Percentiles rank a stretch among this genome's conserved stretches.
Conservation (phyloP, 92 coral and sea anemone species). For the Desmophyllum pertusum region DNA sequence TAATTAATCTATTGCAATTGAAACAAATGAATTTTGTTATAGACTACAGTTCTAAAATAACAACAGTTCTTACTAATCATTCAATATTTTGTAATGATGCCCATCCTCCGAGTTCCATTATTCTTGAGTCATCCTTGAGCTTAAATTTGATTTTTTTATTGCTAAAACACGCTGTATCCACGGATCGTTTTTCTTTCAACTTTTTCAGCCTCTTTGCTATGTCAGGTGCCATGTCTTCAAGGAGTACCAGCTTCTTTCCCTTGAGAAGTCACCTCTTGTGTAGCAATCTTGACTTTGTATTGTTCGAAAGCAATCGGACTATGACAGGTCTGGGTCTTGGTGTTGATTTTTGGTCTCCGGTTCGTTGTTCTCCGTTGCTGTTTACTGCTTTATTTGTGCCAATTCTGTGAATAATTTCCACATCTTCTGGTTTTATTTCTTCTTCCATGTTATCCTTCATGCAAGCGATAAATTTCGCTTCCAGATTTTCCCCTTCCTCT, state of each 20-base stretch:
- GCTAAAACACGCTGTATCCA: background rate
- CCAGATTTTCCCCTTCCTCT: too few species aligned
- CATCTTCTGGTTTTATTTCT: too few species aligned
- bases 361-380: background rate
- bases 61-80: too few species aligned
- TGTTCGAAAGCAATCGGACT: background rate
- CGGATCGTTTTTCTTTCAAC: too few species aligned
- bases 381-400: background rate
- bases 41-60: too few species aligned
- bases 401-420: background rate
- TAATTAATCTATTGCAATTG: too few species aligned
- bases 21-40: too few species aligned
- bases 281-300: background rate
- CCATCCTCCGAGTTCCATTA: too few species aligned
- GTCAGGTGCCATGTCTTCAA: background rate
- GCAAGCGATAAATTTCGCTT: too few species aligned
- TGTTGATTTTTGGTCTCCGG: background rate
- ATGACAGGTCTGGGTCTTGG: background rate
- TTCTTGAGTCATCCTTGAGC: too few species aligned
- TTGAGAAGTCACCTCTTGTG: background rate
- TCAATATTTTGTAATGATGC: too few species aligned
- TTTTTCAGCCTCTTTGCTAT: background rate
- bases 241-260: background rate
- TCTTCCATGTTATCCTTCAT: too few species aligned
- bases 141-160: background rate